These are phyloP conservation scores for Chamaetylas fuelleborni DNA, from an alignment of 2,113 vertebrate species.

Conservation along the genomic window DNA sequence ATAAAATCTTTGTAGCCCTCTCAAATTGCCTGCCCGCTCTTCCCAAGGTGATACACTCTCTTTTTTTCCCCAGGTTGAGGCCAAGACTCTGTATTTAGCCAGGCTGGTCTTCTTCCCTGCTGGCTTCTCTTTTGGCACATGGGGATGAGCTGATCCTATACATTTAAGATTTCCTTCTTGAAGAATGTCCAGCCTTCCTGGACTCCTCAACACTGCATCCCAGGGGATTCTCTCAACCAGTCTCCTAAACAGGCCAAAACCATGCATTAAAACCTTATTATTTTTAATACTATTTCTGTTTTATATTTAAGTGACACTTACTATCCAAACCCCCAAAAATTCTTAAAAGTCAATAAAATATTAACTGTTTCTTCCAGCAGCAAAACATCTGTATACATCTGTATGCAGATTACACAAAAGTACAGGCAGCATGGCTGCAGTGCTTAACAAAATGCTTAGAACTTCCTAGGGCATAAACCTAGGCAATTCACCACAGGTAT, in stretches of 20 bases:
- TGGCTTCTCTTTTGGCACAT: neutral
- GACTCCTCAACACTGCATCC: neutral
- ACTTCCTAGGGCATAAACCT: neutral
- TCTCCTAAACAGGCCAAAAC: neutral
- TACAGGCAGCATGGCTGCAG: neutral
- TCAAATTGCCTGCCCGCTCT: neutral
- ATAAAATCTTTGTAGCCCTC: neutral
- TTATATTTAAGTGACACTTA: neutral
- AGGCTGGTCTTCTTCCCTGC: neutral
- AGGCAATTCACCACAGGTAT: neutral
- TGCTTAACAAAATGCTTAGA: neutral
- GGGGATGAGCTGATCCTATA: neutral
- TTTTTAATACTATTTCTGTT: neutral
- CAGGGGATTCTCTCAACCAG: neutral
- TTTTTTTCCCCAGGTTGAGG: neutral
- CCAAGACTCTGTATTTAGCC: neutral
- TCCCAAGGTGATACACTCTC: neutral
- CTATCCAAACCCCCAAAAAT: neutral
- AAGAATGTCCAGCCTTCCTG: neutral
- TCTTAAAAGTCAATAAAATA: neutral
- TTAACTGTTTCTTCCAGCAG: neutral
- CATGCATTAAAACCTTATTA: neutral
- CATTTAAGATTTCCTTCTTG: neutral
- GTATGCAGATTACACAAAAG: neutral
- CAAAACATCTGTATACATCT: neutral